phyloP scores from a whole-genome alignment of 2,797 vertebrate genomes.

The Sarcophilus harrisii region DNA sequence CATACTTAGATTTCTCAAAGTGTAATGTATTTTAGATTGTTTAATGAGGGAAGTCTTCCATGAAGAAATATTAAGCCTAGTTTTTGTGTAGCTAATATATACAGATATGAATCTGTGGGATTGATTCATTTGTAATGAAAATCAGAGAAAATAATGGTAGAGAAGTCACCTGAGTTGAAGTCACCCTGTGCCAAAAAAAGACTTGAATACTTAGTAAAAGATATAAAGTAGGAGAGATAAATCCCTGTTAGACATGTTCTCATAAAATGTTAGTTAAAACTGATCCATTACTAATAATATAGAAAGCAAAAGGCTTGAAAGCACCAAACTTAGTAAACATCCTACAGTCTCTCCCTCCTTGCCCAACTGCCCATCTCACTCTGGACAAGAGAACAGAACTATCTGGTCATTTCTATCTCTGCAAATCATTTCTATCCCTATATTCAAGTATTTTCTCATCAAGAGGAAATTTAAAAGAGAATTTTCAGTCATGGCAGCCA shows the following conservation, averaged over 20 bases:
- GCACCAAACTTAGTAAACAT: not conserved
- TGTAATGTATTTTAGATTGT: constrained; percentile 21
- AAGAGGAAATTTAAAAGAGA: not conserved
- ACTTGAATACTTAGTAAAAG: not conserved
- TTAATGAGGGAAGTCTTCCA: constrained; percentile 26
- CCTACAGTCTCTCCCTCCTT: not conserved
- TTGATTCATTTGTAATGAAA: not conserved
- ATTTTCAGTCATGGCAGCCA: not conserved
- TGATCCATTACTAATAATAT: constrained; percentile 22
- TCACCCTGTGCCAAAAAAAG: constrained; percentile 23
- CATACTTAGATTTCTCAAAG: constrained; percentile 16
- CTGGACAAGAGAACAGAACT: not conserved
- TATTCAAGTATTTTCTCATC: not conserved
- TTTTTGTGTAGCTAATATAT: not conserved
- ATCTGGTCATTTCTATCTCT: not conserved
- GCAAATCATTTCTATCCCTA: not conserved
- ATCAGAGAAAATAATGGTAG: constrained; percentile 35
- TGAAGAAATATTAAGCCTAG: not conserved
- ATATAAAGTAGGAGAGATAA: not conserved
- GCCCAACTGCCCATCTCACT: not conserved
- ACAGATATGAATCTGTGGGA: constrained; percentile 20
- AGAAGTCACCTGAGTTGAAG: constrained; percentile 13
- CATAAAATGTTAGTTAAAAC: constrained; percentile 47
- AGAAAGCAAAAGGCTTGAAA: not conserved
- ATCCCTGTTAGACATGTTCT: constrained; percentile 44